phyloP scores from a whole-genome alignment of 2,113 vertebrate species.

The Chauna torquata region DNA sequence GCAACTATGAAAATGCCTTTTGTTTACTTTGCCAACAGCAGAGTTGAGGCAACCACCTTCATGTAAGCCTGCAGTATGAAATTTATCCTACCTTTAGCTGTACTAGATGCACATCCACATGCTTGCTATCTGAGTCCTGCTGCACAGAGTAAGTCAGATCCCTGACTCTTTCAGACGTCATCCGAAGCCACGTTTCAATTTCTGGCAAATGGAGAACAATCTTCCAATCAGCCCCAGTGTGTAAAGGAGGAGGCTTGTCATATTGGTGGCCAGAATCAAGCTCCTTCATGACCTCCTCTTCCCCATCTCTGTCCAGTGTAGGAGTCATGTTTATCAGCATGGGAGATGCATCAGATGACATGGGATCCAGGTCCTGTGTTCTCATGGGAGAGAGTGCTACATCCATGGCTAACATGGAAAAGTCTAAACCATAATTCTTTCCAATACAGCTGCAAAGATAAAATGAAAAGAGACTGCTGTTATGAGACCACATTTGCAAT shows the following conservation, averaged over 20 bases:
- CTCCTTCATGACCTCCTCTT: constrained; percentile 69
- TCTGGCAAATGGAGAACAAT: constrained; percentile 96
- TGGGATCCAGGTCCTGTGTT: constrained; percentile 76
- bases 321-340: constrained; percentile 91
- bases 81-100: constrained; percentile 92
- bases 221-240: constrained; percentile 96
- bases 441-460: constrained; percentile 75
- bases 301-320: constrained; percentile 73
- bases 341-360: constrained; percentile 84
- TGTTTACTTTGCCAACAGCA: not conserved
- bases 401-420: constrained; percentile 82
- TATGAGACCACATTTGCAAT: constrained; percentile 17
- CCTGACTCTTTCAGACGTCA: constrained; percentile 88
- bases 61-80: not conserved
- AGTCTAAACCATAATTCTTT: constrained; percentile 67
- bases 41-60: not conserved
- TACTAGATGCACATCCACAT: constrained; percentile 94
- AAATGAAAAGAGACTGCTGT: constrained; percentile 38
- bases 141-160: constrained; percentile 93
- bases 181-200: constrained; percentile 94
- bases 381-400: constrained; percentile 82
- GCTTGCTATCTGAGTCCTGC: constrained; percentile 87
- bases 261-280: constrained; percentile 78
- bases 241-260: constrained; percentile 90
- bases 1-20: not conserved